A percentile compares a stretch with the other conserved stretches of the same genome.
Conservation (phyloP, 1,140 invertebrate genomes). For the Pteromalus puparum region DNA sequence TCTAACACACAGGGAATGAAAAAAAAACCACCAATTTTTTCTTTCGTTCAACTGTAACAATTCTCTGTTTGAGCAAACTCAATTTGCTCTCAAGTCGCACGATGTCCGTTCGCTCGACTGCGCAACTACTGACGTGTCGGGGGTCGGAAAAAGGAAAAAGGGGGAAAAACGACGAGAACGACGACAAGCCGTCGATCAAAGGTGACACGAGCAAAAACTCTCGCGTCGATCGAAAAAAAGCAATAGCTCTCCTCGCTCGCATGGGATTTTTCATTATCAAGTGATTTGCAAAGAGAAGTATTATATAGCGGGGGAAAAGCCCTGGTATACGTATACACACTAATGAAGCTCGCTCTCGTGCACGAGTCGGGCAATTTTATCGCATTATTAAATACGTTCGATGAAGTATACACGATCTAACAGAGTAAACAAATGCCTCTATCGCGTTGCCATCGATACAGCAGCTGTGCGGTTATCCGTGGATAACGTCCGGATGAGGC, state of each 20-base stretch:
- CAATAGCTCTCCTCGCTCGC: background rate
- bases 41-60: too few relatives aligned
- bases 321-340: background rate
- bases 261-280: constrained; percentile 2
- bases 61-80: too few relatives aligned
- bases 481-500: background rate
- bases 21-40: too few relatives aligned
- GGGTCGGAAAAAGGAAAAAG: too few relatives aligned
- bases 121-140: too few relatives aligned
- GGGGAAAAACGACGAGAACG: background rate
- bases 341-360: background rate
- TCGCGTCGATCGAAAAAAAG: background rate
- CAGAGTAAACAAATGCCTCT: background rate
- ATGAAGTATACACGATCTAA: background rate
- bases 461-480: background rate
- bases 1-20: too few relatives aligned
- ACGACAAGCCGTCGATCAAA: background rate
- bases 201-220: background rate
- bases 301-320: background rate
- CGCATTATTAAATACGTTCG: constrained; percentile 15
- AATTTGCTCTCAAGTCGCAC: background rate
- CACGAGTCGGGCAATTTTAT: constrained; percentile 1
- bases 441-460: constrained; percentile 25
- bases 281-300: background rate
- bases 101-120: background rate